These are phyloP conservation scores for Cavia porcellus DNA, from an alignment of 2,113 vertebrate species.

Conservation along the genomic window DNA sequence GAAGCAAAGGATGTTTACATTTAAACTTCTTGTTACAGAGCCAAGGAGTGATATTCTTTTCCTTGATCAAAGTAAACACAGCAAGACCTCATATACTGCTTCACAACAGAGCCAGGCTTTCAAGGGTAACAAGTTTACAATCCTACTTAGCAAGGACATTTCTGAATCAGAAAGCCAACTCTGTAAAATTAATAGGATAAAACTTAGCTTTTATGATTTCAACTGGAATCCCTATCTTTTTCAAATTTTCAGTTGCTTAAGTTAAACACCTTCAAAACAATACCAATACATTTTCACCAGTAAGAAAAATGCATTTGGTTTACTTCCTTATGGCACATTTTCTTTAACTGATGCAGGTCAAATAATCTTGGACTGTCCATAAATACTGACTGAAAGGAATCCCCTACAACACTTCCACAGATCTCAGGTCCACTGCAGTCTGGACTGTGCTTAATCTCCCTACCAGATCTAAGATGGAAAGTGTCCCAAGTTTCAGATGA, in stretches of 20 bases:
- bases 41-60: slow-evolving; percentile 61
- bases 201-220: slow-evolving; percentile 52
- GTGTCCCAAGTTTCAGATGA: slow-evolving; percentile 1
- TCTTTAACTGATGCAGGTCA: slow-evolving; percentile 60
- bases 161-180: slow-evolving; percentile 52
- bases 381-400: slow-evolving; percentile 49
- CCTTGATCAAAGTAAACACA: slow-evolving; percentile 73
- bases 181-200: slow-evolving; percentile 47
- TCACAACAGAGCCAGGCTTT: neutral
- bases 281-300: slow-evolving; percentile 49
- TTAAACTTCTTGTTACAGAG: slow-evolving; percentile 56
- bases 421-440: neutral
- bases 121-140: neutral
- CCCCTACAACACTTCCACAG: neutral
- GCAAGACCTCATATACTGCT: slow-evolving; percentile 28
- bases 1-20: slow-evolving; percentile 72
- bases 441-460: slow-evolving; percentile 39
- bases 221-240: slow-evolving; percentile 40
- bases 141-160: slow-evolving; percentile 28
- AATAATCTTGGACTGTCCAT: slow-evolving; percentile 36
- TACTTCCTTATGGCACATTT: slow-evolving; percentile 23
- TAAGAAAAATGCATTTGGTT: slow-evolving; percentile 32
- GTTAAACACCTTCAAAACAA: neutral
- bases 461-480: slow-evolving; percentile 48
- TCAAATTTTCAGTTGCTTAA: neutral